Percentiles rank a stretch among this genome's conserved stretches.
phyloP scores from a whole-genome alignment of 2,888 invertebrate genomes.

The Crepidodera aurea region DNA sequence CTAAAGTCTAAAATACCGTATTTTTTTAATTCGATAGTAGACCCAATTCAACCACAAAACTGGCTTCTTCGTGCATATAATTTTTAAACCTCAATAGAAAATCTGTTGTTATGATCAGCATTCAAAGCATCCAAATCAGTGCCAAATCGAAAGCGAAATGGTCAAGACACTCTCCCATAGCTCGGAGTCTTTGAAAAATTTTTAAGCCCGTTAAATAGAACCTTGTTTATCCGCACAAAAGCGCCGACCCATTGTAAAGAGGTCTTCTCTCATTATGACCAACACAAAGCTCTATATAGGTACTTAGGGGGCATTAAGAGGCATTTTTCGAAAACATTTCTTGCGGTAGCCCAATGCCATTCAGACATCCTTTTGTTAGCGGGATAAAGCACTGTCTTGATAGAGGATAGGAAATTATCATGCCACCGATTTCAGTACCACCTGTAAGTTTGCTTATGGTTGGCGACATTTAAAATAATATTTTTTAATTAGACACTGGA shows the following conservation, averaged over 20 bases:
- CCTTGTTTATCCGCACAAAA: conserved; percentile 50
- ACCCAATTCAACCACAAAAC: too few species aligned
- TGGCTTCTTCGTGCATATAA: too few species aligned
- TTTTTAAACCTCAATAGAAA: too few species aligned
- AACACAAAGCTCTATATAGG: conserved; percentile 48
- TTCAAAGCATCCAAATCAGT: conserved; percentile 2
- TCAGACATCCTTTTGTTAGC: conserved; percentile 39
- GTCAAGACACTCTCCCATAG: conserved; percentile 22
- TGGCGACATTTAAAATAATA: too few species aligned
- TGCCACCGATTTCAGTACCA: conserved; percentile 16
- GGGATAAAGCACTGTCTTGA: conserved; percentile 16
- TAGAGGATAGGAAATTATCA: conserved; percentile 19
- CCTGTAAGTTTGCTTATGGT: conserved; percentile 13
- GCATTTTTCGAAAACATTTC: conserved; percentile 48
- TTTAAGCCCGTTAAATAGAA: conserved; percentile 50
- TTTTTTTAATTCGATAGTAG: too few species aligned
- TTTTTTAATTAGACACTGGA: too few species aligned
- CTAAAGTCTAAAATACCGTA: too few species aligned
- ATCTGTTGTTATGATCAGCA: neutral
- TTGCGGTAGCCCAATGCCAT: conserved; percentile 44
- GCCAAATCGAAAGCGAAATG: conserved; percentile 14
- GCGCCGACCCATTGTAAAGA: conserved; percentile 50
- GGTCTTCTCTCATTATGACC: conserved; percentile 52
- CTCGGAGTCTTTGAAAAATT: conserved; percentile 24
- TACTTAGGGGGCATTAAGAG: conserved; percentile 52